Percentiles rank a stretch among this genome's conserved stretches.
phyloP scores from a whole-genome alignment of 2,797 vertebrate genomes.

The Clarias fuscus region DNA sequence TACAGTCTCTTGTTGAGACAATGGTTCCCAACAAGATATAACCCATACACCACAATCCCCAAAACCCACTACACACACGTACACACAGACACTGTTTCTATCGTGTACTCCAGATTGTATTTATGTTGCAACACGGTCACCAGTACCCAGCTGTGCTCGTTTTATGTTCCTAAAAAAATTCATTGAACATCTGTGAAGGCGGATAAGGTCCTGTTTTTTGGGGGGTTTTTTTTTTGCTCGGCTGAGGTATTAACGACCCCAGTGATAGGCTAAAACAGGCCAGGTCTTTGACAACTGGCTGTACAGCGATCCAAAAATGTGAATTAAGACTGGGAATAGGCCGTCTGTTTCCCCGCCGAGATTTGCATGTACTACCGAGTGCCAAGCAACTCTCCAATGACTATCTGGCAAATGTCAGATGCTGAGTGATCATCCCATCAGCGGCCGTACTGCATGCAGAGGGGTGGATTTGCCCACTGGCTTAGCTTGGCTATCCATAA shows the following conservation, averaged over 20 bases:
- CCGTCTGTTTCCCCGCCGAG: slow-evolving; percentile 37
- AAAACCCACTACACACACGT: background rate
- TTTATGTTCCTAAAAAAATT: slow-evolving; percentile 71
- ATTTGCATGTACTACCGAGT: slow-evolving; percentile 39
- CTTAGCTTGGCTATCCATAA: slow-evolving; percentile 51
- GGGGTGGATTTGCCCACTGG: slow-evolving; percentile 45
- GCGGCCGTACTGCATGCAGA: slow-evolving; percentile 40
- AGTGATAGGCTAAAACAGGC: slow-evolving; percentile 30
- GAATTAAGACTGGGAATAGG: slow-evolving; percentile 38
- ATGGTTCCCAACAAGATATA: background rate
- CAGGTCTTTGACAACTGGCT: slow-evolving; percentile 35
- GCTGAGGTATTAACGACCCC: slow-evolving; percentile 29
- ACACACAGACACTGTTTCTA: background rate
- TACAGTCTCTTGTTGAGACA: background rate
- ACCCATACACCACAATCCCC: background rate
- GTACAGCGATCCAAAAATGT: slow-evolving; percentile 36
- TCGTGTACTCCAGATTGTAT: slow-evolving; percentile 12
- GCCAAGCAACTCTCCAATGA: slow-evolving; percentile 44
- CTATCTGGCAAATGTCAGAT: slow-evolving; percentile 45
- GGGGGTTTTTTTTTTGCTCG: slow-evolving; percentile 32
- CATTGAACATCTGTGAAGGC: slow-evolving; percentile 74
- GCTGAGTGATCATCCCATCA: slow-evolving; percentile 42
- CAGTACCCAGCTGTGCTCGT: slow-evolving; percentile 22
- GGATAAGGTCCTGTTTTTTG: slow-evolving; percentile 45
- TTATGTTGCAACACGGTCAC: slow-evolving; percentile 7